Conservation (phyloP, 2,113 vertebrate genomes). For the Colinus virginianus region DNA sequence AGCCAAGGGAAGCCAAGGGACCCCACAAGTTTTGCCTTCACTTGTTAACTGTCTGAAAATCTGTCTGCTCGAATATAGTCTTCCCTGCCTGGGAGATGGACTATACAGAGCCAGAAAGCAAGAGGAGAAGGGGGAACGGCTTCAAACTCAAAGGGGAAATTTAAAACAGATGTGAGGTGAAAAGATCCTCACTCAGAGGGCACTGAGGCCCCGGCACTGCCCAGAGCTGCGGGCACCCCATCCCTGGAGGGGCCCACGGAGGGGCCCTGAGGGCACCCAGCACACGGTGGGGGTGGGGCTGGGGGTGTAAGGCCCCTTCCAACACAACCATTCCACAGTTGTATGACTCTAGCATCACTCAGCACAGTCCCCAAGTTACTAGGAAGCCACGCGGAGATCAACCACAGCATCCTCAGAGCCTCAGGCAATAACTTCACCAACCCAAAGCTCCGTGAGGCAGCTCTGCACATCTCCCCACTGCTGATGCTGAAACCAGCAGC, state of each 20-base stretch:
- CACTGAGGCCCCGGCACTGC: no score
- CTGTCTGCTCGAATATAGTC: fast-evolving
- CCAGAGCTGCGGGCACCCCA: no score
- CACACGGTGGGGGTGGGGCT: no score
- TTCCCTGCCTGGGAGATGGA: neutral
- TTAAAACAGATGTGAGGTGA: no score
- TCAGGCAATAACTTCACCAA: neutral
- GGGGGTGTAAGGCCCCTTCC: no score
- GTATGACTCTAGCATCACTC: neutral
- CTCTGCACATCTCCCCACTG: neutral
- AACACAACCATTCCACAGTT: no score
- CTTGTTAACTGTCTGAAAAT: neutral
- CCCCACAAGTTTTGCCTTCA: neutral
- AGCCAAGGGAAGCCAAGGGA: neutral
- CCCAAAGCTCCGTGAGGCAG: neutral
- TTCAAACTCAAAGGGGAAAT: no score
- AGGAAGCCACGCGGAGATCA: neutral
- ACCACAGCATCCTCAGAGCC: neutral
- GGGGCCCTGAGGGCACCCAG: no score
- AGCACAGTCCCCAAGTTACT: neutral
- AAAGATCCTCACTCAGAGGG: no score
- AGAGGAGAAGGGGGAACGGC: no score
- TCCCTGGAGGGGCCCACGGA: no score
- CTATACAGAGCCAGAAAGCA: no score
- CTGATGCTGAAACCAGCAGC: neutral